These are phyloP conservation scores for Excalfactoria chinensis DNA, from an alignment of 2,113 vertebrate genomes.

Conservation along the genomic window DNA sequence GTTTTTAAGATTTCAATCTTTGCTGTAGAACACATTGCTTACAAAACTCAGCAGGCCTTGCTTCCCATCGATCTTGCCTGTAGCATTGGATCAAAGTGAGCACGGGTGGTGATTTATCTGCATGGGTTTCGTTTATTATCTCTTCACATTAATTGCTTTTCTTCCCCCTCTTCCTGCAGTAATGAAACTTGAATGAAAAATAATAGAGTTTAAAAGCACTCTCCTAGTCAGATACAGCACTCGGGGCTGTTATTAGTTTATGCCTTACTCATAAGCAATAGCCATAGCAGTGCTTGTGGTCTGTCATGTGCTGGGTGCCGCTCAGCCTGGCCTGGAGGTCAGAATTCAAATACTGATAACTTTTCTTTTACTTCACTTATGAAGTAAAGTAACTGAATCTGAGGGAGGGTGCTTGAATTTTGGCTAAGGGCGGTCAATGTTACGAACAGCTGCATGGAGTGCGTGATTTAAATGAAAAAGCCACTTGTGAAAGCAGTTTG, in stretches of 20 bases:
- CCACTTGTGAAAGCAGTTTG: neutral
- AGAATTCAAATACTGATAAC: neutral
- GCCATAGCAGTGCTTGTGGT: neutral
- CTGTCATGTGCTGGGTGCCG: neutral
- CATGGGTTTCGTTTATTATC: neutral
- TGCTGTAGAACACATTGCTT: neutral
- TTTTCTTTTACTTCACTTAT: neutral
- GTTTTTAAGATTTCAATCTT: neutral
- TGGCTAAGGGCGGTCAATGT: neutral
- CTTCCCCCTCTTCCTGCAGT: neutral
- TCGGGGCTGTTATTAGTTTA: neutral
- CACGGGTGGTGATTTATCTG: neutral
- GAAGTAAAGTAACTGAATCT: neutral
- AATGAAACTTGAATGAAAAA: slow-evolving; percentile 3
- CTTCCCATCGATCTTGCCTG: neutral
- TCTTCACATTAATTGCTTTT: slow-evolving; percentile 37
- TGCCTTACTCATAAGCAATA: neutral
- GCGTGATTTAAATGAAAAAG: neutral
- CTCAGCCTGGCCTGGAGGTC: neutral
- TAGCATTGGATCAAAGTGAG: neutral
- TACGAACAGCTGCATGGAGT: neutral
- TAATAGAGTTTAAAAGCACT: neutral
- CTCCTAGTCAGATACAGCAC: neutral
- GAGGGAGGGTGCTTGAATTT: neutral
- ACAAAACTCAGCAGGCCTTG: neutral